Evolutionary conservation across 37 sponge, comb jelly and placozoan species (phyloP).

Genomic region (Dysidea cf. avara): DNA sequence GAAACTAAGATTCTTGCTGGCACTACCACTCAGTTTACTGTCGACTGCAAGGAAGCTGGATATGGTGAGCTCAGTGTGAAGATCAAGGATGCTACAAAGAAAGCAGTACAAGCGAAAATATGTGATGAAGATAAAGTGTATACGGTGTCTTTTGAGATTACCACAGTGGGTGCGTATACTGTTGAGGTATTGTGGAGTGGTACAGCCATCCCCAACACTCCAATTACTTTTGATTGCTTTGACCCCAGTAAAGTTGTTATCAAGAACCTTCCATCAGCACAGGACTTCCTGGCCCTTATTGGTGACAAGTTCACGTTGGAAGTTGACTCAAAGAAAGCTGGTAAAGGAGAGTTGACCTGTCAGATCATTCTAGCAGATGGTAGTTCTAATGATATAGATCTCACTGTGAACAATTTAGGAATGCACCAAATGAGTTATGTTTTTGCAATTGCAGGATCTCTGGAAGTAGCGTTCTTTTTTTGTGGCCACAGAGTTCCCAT

Average conservation of each 20-base stretch:
- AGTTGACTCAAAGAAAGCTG: slow-evolving; percentile 48
- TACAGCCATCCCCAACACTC: slow-evolving; percentile 70
- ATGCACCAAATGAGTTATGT: slow-evolving; percentile 10
- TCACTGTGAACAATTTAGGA: slow-evolving; percentile 20
- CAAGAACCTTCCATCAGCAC: slow-evolving; percentile 39
- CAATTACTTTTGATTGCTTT: slow-evolving; percentile 61
- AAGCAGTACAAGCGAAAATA: not conserved
- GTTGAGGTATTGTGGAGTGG: slow-evolving; percentile 80
- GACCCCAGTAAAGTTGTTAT: slow-evolving; percentile 53
- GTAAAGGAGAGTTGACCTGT: slow-evolving; percentile 19
- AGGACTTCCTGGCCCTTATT: slow-evolving; percentile 7
- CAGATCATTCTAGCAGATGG: slow-evolving; percentile 32
- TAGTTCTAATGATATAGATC: not conserved
- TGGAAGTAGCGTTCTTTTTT: slow-evolving; percentile 48
- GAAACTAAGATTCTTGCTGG: slow-evolving; percentile 38
- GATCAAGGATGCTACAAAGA: slow-evolving; percentile 24
- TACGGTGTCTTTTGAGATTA: slow-evolving; percentile 41
- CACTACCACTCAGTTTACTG: slow-evolving; percentile 5
- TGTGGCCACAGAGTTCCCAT: slow-evolving; percentile 33
- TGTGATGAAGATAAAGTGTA: slow-evolving; percentile 14
- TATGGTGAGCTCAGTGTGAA: slow-evolving; percentile 44
- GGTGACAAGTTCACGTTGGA: slow-evolving; percentile 32
- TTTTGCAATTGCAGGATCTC: slow-evolving; percentile 40
- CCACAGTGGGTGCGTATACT: slow-evolving; percentile 61
- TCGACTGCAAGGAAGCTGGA: slow-evolving; percentile 51